A percentile compares a stretch with the other conserved stretches of the same genome.
phyloP scores from a whole-genome alignment of 2,888 invertebrate species.

The Piscicola geometra region DNA sequence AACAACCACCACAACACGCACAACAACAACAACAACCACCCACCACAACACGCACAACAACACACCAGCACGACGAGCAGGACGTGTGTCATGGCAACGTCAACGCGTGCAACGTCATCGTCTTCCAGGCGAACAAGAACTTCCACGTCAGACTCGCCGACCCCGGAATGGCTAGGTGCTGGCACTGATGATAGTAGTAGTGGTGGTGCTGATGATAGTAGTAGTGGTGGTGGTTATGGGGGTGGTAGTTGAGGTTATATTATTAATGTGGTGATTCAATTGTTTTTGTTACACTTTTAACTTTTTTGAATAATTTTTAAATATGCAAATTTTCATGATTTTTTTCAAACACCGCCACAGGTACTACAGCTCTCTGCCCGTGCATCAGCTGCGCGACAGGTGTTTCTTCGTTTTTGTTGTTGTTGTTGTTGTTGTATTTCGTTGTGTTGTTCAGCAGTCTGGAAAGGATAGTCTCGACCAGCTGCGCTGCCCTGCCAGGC shows the following conservation, averaged over 20 bases:
- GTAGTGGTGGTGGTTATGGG: no score
- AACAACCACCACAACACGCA: no score
- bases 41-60: background rate
- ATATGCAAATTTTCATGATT: no score
- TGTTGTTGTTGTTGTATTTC: background rate
- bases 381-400: background rate
- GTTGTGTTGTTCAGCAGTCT: background rate
- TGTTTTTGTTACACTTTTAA: no score
- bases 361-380: background rate
- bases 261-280: no score
- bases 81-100: conserved; percentile 68
- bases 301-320: no score
- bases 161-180: conserved; percentile 64
- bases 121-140: conserved; percentile 65
- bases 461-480: no score
- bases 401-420: background rate
- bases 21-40: background rate
- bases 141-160: conserved; percentile 77
- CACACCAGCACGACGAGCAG: conserved; percentile 36
- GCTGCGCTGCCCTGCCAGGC: no score
- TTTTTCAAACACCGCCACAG: no score
- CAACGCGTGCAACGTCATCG: conserved; percentile 73
- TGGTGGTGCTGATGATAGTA: no score
- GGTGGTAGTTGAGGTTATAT: no score
- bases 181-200: no score